Conservation (phyloP, 2,113 vertebrate genomes). For the Halcyon malimbica region DNA sequence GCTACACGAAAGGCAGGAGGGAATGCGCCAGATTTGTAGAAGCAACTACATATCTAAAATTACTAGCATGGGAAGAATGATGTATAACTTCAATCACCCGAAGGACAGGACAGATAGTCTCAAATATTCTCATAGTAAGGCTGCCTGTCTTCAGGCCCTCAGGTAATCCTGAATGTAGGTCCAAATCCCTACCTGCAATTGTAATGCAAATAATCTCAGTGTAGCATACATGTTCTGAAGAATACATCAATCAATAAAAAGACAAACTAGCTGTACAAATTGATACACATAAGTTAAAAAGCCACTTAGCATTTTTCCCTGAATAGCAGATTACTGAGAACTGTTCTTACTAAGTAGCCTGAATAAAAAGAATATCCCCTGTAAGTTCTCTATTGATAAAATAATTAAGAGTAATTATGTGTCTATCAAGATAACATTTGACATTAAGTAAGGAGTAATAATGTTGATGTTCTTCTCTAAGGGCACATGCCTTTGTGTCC, state of each 20-base stretch:
- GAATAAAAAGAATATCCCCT: slow-evolving; percentile 9
- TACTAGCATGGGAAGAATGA: background rate
- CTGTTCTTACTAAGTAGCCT: background rate
- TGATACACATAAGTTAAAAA: background rate
- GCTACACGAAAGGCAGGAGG: background rate
- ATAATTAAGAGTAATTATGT: slow-evolving; percentile 9
- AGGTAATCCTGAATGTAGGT: background rate
- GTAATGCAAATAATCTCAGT: background rate
- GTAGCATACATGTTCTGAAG: background rate
- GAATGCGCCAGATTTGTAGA: background rate
- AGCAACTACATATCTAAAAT: background rate
- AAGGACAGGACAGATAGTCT: background rate
- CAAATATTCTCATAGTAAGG: background rate
- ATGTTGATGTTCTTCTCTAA: background rate
- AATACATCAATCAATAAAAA: background rate
- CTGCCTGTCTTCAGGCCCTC: background rate
- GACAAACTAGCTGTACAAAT: background rate
- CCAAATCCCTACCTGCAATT: background rate
- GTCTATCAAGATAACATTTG: slow-evolving; percentile 13
- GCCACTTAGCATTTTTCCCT: background rate
- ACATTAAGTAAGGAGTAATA: background rate
- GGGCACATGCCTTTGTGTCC: background rate
- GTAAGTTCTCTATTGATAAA: slow-evolving; percentile 22
- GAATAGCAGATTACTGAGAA: background rate
- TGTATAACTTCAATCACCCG: background rate